Evolutionary conservation across 1,140 invertebrate genomes (phyloP), one percentile per base, ranked within the genome.

Genomic region (Diplogasteroides magnus): DNA sequence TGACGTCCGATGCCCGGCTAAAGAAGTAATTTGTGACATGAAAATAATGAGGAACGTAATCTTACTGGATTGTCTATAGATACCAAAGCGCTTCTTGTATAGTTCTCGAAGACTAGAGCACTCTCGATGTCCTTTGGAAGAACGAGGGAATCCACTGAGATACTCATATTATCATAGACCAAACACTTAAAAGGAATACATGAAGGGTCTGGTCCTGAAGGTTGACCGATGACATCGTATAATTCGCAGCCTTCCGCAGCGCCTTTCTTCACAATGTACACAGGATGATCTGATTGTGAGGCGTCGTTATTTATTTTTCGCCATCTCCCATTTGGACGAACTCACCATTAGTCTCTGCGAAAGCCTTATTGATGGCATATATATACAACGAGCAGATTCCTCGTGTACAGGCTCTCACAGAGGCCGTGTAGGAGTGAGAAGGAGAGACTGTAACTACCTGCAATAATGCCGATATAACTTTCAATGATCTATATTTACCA

Each of bases 21-120:
- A 37, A 65, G 27, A 64, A 1, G 61, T 63, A 0, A 31, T 32
- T 3, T 64, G 58, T 56, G 61, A 64, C 68, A 64, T 28, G 13
- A 67, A 67, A 14, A 59, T 26, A 13, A 6, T 27, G n/a, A 23
- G n/a, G 14, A 25, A 2, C 32, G 28, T 14, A n/a, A n/a, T 11
- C 37, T 48, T 11, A 48, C 37, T 6, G 37, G 37, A 11, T 6
- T 19, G 19, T 48, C 37, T 11, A 11, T 48, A 6, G 37, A 48
- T 48, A 11, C 6, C 6, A 48, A 48, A 11, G 19, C 37, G 19
- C 37, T 48, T 19, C 19, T 48, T 19, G 37, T 48, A 11, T 6
- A 11, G 19, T 48, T 48, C 6, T 48, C 37, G 19, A 48, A 48
- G 6, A 48, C 37, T 11, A 48, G 37, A 48, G 37, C 37, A 48